Evolutionary conservation across 2,888 invertebrate genomes (phyloP), one percentile per base, ranked within the genome.

Genomic region (Pristionchus fissidentatus): DNA sequence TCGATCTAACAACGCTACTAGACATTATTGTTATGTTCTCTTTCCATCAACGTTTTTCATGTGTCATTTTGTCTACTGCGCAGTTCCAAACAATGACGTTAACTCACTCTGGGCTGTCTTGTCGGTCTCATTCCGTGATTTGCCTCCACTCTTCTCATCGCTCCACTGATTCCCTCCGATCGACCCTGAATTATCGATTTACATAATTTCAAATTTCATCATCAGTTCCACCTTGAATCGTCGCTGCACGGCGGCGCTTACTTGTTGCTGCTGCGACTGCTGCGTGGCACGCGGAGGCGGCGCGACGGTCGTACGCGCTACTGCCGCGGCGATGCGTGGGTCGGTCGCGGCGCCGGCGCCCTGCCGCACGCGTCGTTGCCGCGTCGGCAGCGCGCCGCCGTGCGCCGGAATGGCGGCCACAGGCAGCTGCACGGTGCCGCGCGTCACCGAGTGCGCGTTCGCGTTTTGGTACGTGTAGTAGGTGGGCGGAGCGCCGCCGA

Each of bases 401-500:
- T 15, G 49, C 10, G 49, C 13, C 13, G 19, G 49, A 49, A 19
- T 10, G 3, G 49, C 0, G 0, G 75, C 22, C 19, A 75, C 46
- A 1, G 75, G 75, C 13, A 77, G 32, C 29, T 46, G 75, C 10
- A 81, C 62, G 4, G 80, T 81, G 29, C 80, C 80, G 1, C 80
- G 1, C 3, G 62, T 62, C 0, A 81, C 62, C 0, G 80, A 43
- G 32, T 62, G 46, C 13, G 80, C 60, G n/a, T 81, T 81, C 15
- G 80, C 80, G n/a, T 81, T 81, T 38, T 81, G 80, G 46, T 81
- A 81, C 7, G 80, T 62, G 62, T 62, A 62, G 46, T 60, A 81
- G 62, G 43, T 38, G 41, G 79, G 57, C 13, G 49, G 57, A 29
- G 79, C 35, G 73, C 13, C 5, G 41, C 3, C 4, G 73, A 41